Conservation (phyloP, 1,140 invertebrate species). For the Coelopa frigida region DNA sequence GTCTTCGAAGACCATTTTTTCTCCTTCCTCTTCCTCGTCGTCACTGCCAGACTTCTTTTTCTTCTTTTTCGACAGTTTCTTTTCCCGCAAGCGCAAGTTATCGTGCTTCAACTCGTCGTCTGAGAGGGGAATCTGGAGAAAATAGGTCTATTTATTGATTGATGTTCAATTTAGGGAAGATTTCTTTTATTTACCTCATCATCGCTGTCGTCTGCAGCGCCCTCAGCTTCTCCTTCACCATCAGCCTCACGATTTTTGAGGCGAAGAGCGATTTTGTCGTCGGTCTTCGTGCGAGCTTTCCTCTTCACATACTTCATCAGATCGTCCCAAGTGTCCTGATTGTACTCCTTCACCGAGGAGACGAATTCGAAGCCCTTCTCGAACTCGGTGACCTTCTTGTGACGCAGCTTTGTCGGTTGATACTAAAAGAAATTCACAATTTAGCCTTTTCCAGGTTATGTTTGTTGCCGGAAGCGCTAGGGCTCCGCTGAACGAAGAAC, state of each 20-base stretch:
- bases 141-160: background rate
- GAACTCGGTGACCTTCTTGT: constrained; percentile 64
- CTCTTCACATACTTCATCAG: constrained; percentile 73
- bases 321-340: constrained; percentile 78
- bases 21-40: constrained; percentile 48
- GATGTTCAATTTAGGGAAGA: constrained; percentile 6
- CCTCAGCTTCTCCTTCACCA: constrained; percentile 19
- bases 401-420: constrained; percentile 69
- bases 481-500: background rate
- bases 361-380: constrained; percentile 69
- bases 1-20: constrained; percentile 66
- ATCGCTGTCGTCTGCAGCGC: constrained; percentile 24
- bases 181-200: constrained; percentile 32
- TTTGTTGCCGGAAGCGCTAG: constrained; percentile 1
- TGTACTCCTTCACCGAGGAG: constrained; percentile 64
- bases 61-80: constrained; percentile 50
- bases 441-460: constrained; percentile 15
- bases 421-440: constrained; percentile 51
- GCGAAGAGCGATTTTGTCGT: constrained; percentile 64
- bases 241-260: constrained; percentile 49
- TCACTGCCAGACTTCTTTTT: constrained; percentile 48
- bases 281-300: constrained; percentile 70
- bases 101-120: constrained; percentile 67
- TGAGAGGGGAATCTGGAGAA: constrained; percentile 49
- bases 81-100: constrained; percentile 52